These are phyloP conservation scores for Meliscaeva auricollis DNA, from an alignment of 2,888 invertebrate genomes.

Conservation along the genomic window DNA sequence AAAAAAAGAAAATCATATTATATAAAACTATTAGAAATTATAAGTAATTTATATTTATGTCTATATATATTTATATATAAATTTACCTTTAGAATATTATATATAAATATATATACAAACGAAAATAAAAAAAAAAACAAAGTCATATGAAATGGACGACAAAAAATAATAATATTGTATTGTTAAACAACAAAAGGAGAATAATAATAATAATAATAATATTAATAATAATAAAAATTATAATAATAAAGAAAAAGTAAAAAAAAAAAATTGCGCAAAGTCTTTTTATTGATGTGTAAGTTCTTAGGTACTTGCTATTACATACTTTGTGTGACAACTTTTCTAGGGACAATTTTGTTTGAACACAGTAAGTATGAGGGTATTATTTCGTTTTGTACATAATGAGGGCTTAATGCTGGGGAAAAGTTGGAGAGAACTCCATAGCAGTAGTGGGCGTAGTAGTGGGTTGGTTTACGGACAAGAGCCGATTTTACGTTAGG, in stretches of 20 bases:
- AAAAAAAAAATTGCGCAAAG: neutral
- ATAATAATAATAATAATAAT: conserved; percentile 56
- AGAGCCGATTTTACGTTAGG: too few species aligned
- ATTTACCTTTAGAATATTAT: conserved; percentile 71
- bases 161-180: conserved; percentile 48
- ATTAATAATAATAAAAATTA: conserved; percentile 52
- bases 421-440: too few species aligned
- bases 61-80: conserved; percentile 75
- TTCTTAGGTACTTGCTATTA: too few species aligned
- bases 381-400: too few species aligned
- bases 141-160: conserved; percentile 44
- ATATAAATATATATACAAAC: conserved; percentile 72
- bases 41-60: conserved; percentile 70
- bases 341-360: too few species aligned
- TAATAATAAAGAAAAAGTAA: conserved; percentile 37
- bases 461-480: too few species aligned
- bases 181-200: conserved; percentile 57
- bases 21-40: conserved; percentile 53
- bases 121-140: conserved; percentile 38
- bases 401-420: too few species aligned
- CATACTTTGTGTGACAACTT: too few species aligned
- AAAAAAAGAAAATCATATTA: conserved; percentile 47
- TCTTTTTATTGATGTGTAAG: neutral
- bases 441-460: too few species aligned
- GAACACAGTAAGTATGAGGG: too few species aligned